Conservation (phyloP, 2,888 invertebrate species). For the Sarcophaga subvicina region DNA sequence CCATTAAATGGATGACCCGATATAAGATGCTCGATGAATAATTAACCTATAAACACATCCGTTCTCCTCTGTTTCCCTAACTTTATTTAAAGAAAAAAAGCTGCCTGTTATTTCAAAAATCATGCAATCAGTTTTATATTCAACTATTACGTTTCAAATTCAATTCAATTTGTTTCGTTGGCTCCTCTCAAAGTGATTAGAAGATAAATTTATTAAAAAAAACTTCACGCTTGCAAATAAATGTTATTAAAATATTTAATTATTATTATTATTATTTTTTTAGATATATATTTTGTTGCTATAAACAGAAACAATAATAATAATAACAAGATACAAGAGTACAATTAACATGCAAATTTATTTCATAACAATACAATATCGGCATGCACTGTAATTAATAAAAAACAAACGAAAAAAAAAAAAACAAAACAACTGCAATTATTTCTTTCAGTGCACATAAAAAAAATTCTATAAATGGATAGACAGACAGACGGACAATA, state of each 20-base stretch:
- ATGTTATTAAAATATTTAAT: constrained; percentile 3
- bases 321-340: neutral
- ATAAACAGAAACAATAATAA: neutral
- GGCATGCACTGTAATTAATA: neutral
- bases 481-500: too few species aligned
- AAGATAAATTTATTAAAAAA: neutral
- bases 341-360: neutral
- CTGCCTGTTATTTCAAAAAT: too few species aligned
- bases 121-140: too few species aligned
- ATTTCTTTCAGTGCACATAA: constrained; percentile 2
- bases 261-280: neutral
- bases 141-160: too few species aligned
- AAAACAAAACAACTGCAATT: neutral
- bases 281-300: neutral
- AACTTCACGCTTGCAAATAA: constrained; percentile 17
- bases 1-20: too few species aligned
- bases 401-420: too few species aligned
- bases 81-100: too few species aligned
- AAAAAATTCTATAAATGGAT: too few species aligned
- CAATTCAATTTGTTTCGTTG: neutral
- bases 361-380: neutral
- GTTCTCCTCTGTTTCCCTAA: too few species aligned
- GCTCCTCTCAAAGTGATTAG: constrained; percentile 3
- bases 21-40: too few species aligned
- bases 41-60: too few species aligned